Base-by-base conservation (phyloP, 2,113 vertebrate species). In the Calonectris borealis region DNA sequence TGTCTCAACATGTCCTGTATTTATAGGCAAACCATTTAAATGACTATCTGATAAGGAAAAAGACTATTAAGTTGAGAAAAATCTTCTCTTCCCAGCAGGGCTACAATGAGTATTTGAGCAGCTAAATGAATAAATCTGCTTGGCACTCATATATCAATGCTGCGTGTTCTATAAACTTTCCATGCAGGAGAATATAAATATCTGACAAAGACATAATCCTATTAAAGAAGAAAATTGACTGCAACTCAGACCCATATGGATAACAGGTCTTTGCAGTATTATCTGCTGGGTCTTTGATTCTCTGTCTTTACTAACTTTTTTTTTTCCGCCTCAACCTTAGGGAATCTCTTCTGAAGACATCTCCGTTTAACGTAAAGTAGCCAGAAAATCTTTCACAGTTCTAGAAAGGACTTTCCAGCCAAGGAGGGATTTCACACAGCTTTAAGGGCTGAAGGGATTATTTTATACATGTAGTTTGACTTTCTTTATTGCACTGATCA, bases 21-120 rank as follows among this genome's bases (percentile, higher is more conserved):
- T 96, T 97, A 97, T 94, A 95, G 95, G 95, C 90, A 93, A 96
- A 84, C 58, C 90, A 94, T 97, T 95, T 84, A 97, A 97, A 97
- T 93, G 72, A 97, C 51, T 80, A 93, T 92, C 83, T 96, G 96
- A 97, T 95, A 84, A 95, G 78, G 94, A 94, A 97, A 76, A 82
- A 96, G 65, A 73, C 95, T 89, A 86, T 98, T 96, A 96, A 83
- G 61, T 83, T 73, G 90, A 94, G 70, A 66, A 90, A 95, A 96
- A 88, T n/a, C 78, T 96, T 96, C 88, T 58, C 61, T 96, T 96
- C 91, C 94, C 94, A 96, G 95, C 70, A 96, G 81, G 78, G 32
- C 52, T 80, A 57, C 66, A 52, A 58, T 22, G 83, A 96, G 70
- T 87, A 92, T 93, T 95, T 90, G 94, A 94, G 82, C 92, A 88